phyloP scores from a whole-genome alignment of 2,888 invertebrate genomes.

The Yponomeuta evonymella region DNA sequence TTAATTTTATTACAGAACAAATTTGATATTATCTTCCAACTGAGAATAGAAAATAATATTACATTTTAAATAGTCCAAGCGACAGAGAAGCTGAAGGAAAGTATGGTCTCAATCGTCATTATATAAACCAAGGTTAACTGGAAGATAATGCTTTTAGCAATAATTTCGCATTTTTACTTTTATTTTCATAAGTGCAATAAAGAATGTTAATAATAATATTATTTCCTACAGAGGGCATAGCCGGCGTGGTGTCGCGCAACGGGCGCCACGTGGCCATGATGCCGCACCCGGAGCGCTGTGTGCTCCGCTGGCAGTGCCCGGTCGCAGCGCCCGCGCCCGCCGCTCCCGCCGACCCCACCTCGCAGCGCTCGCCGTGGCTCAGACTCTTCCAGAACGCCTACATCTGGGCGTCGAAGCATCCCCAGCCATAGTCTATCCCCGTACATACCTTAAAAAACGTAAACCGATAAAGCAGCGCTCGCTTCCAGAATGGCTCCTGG shows the following conservation, averaged over 20 bases:
- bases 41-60: too few relatives aligned
- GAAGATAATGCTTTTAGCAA: too few relatives aligned
- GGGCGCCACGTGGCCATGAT: slow-evolving; percentile 98
- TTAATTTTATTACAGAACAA: too few relatives aligned
- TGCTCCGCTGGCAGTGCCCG: slow-evolving; percentile 94
- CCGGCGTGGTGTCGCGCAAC: slow-evolving; percentile 91
- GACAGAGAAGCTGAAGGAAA: not conserved
- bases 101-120: not conserved
- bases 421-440: not conserved
- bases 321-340: slow-evolving; percentile 45
- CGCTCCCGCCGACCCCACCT: slow-evolving; percentile 67
- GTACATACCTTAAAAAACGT: too few relatives aligned
- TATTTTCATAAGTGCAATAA: too few relatives aligned
- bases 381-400: slow-evolving; percentile 94
- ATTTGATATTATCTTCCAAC: too few relatives aligned
- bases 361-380: slow-evolving; percentile 90
- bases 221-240: slow-evolving; percentile 81
- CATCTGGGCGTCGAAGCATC: slow-evolving; percentile 76
- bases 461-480: too few relatives aligned
- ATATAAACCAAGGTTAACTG: too few relatives aligned
- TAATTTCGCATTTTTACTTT: too few relatives aligned
- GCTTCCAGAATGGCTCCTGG: too few relatives aligned
- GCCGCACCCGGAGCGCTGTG: slow-evolving; percentile 98
- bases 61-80: too few relatives aligned
- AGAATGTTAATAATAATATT: not conserved